Base-by-base conservation (phyloP, 2,797 vertebrate genomes). In the Tragelaphus oryx region DNA sequence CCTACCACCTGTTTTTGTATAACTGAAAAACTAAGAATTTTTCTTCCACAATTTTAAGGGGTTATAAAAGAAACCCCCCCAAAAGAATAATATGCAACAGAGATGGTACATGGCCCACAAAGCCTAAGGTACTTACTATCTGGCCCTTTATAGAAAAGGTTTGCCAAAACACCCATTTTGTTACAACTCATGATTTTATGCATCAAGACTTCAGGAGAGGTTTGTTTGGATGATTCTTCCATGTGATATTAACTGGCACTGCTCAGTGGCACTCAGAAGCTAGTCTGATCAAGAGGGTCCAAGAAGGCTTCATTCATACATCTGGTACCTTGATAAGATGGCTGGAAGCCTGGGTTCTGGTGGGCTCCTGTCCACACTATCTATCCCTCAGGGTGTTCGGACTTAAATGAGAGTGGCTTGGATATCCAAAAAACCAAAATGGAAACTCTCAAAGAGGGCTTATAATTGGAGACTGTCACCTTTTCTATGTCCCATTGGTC, bases 121-220 rank as follows among this genome's bases (percentile, higher is more conserved):
- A 93, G 57, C 37, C 76, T 90, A 84, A 92, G 92, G 65, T 92
- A 88, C 90, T 88, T 93, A 71, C n/a, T 82, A 28, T 33, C 33
- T 89, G 54, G 65, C 33, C 54, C 46, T 91, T 86, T 79, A 46
- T 54, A 82, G 76, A 48, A 87, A 89, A 94, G 75, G 4, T 89
- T 88, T 92, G 50, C 41, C 13, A 68, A 12, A 89, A n/a, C 17
- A 81, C 37, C 5, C 57, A 80, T 92, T 86, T 86, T 91, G 37
- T 82, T 95, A 68, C 5, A 74, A 3, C 44, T 89, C n/a, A 68
- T 91, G 55, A 87, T 68, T 76, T 55, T 91, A 48, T 71, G 22
- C 2, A 12, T 68, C 13, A 80, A 60, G 68, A 75, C 87, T 85
- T 89, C 28, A 52, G 80, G 33, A 94, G 91, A 28, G 9, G 18